Evolutionary conservation across 2,888 invertebrate species (phyloP), one percentile per base, ranked within the genome.

Genomic region (Trilocha varians): DNA sequence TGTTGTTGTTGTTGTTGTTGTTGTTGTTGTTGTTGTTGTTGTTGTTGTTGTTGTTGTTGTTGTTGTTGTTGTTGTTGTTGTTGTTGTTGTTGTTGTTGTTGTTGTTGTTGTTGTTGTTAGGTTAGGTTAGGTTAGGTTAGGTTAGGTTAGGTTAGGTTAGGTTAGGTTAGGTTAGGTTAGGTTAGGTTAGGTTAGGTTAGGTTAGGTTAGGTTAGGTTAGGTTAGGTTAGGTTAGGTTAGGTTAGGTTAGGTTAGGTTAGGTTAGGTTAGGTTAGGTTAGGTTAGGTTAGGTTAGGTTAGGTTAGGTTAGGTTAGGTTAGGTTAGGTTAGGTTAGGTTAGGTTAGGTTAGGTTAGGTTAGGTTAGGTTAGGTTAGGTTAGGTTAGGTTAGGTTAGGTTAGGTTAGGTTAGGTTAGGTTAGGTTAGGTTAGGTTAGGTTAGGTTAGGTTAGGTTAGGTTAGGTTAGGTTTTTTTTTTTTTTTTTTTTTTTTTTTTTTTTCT

Each of bases 221-320:
- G 42, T 39, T 39, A 39, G 39, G 39, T 39, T 39, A 42, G 42
- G 39, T 39, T 39, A 36, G 39, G 39, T 42, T 42, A 39, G 39
- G 42, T 42, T 39, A 39, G 39, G 39, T 42, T 36, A 39, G 42
- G 39, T 36, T 42, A 39, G 39, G 39, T 42, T 42, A 36, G 42
- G 42, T 42, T 39, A 43, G 39, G 39, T 39, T 39, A 43, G 39
- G 39, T 39, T 42, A 42, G 39, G 39, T 39, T 42, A 39, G 42
- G 38, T 39, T 39, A 42, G 39, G 43, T 43, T 43, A 43, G 43
- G 43, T 43, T 43, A 43, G 43, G 43, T 43, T 43, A 43, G 43
- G 43, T 43, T 43, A 43, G 43, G 43, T 43, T 43, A 43, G 43
- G 43, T 43, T 43, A 43, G 43, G 43, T 43, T 43, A 43, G 43